Evolutionary conservation across 2,797 vertebrate species (phyloP).

Genomic region (Galagoides demidoff): DNA sequence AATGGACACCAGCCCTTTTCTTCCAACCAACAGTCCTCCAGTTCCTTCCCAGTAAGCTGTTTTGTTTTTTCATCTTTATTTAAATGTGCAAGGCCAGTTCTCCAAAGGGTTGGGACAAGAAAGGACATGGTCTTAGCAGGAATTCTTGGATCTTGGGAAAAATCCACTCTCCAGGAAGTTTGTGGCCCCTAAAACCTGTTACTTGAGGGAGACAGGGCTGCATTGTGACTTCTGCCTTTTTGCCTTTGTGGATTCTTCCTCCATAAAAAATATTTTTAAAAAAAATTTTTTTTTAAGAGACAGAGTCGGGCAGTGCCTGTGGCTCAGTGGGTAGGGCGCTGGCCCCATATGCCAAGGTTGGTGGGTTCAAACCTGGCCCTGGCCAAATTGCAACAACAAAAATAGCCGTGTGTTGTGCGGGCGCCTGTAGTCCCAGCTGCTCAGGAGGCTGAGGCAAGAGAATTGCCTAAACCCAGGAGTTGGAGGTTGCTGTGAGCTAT

Average conservation of each 20-base stretch:
- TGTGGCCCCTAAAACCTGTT: background rate
- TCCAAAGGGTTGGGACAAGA: background rate
- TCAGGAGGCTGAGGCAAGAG: too few relatives aligned
- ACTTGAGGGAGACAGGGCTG: background rate
- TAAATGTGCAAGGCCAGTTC: slow-evolving; percentile 37
- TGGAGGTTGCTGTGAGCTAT: too few relatives aligned
- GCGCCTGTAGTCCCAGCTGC: too few relatives aligned
- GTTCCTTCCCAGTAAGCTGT: background rate
- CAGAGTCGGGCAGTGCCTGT: too few relatives aligned
- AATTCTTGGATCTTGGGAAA: background rate
- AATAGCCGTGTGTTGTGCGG: too few relatives aligned
- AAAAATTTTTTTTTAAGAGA: too few relatives aligned
- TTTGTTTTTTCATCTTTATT: background rate
- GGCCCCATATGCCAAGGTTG: too few relatives aligned
- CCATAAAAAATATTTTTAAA: background rate
- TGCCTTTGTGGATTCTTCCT: background rate
- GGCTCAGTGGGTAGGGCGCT: too few relatives aligned
- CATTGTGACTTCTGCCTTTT: background rate
- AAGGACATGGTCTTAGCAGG: background rate
- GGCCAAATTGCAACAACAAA: too few relatives aligned
- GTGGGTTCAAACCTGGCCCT: too few relatives aligned
- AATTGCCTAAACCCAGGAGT: too few relatives aligned
- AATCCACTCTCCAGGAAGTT: background rate
- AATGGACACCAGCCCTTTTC: background rate
- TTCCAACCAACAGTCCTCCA: background rate